Evolutionary conservation across 1,140 invertebrate species (phyloP).

Genomic region (Bombus polaris): DNA sequence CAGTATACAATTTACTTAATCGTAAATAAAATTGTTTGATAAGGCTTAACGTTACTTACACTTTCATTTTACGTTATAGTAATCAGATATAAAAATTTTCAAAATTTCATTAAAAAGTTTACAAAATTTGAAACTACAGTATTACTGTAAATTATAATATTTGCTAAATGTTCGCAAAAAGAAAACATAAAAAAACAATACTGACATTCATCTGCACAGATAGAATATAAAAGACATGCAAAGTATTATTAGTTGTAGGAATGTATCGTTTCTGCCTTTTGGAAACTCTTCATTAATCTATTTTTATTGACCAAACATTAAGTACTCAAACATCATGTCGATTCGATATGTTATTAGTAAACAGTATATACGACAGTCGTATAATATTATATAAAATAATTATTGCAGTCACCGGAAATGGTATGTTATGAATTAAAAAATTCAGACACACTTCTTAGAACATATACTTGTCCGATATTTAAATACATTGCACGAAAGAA

Average conservation of each 20-base stretch:
- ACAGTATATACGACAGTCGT: not conserved
- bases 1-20: slow-evolving; percentile 25
- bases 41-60: slow-evolving; percentile 29
- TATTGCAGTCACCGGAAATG: not conserved
- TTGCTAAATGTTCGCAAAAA: slow-evolving; percentile 47
- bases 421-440: not conserved
- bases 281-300: not conserved
- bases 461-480: not conserved
- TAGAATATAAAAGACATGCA: slow-evolving; percentile 72
- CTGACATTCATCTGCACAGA: slow-evolving; percentile 72
- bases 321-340: not conserved
- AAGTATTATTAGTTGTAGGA: slow-evolving; percentile 54
- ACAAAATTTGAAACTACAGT: slow-evolving; percentile 44
- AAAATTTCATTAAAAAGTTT: slow-evolving; percentile 52
- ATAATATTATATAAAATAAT: not conserved
- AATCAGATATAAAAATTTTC: slow-evolving; percentile 43
- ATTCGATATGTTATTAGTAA: not conserved
- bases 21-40: slow-evolving; percentile 31
- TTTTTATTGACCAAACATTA: not conserved
- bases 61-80: slow-evolving; percentile 4
- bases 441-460: not conserved
- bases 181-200: slow-evolving; percentile 72
- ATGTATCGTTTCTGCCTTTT: slow-evolving; percentile 43
- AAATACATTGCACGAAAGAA: slow-evolving; percentile 6
- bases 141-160: slow-evolving; percentile 37